These are phyloP conservation scores for Drosophila quinaria DNA, from an alignment of 2,888 invertebrate species.

Conservation along the genomic window DNA sequence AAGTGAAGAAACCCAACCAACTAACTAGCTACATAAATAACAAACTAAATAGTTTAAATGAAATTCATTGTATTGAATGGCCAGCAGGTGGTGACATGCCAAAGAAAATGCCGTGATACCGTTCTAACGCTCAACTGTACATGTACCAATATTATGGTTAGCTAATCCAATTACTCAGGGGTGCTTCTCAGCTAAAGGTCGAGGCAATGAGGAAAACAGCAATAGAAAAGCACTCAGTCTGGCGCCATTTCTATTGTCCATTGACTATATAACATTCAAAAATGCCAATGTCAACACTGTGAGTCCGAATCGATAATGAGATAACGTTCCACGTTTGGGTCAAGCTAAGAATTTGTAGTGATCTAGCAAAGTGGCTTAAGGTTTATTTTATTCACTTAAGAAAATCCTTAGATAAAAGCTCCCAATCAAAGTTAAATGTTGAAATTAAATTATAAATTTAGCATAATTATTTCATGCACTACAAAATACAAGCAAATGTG, in stretches of 20 bases:
- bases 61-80: constrained; percentile 72
- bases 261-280: constrained; percentile 63
- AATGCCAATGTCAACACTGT: constrained; percentile 66
- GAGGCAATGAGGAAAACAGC: constrained; percentile 45
- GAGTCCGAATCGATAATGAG: constrained; percentile 39
- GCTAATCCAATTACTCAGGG: constrained; percentile 69
- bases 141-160: constrained; percentile 44
- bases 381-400: background rate
- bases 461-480: constrained; percentile 8
- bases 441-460: background rate
- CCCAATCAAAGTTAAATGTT: background rate
- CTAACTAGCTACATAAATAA: constrained; percentile 24
- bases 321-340: constrained; percentile 28
- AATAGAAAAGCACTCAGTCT: constrained; percentile 30
- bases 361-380: background rate
- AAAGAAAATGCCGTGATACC: constrained; percentile 50
- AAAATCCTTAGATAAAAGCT: background rate
- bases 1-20: constrained; percentile 58
- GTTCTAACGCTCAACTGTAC: constrained; percentile 16
- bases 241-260: constrained; percentile 58
- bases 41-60: constrained; percentile 16
- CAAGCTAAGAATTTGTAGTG: background rate
- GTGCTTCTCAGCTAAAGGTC: constrained; percentile 60
- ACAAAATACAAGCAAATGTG: constrained; percentile 8
- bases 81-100: constrained; percentile 63